Conservation (phyloP, 2,113 vertebrate genomes). For the Myotis brandtii region DNA sequence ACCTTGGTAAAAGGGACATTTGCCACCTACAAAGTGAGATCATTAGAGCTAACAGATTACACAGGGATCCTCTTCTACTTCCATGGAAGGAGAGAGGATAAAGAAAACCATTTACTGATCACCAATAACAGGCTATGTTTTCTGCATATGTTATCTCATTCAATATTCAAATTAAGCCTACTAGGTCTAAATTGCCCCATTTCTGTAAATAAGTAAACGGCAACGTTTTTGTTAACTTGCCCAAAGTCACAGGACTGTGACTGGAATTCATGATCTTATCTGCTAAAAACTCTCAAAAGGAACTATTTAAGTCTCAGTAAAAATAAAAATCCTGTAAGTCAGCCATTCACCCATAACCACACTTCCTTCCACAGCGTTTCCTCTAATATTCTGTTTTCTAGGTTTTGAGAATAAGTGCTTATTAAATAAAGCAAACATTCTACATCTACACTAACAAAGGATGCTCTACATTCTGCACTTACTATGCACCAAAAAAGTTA, state of each 20-base stretch:
- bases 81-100: not conserved
- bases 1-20: not conserved
- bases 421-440: constrained; percentile 31
- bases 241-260: not conserved
- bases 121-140: not conserved
- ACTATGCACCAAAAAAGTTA: not conserved
- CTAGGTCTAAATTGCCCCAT: not conserved
- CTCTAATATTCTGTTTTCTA: constrained; percentile 43
- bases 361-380: not conserved
- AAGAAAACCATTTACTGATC: not conserved
- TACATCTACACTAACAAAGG: not conserved
- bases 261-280: not conserved
- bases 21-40: not conserved
- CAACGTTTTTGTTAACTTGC: not conserved
- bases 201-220: constrained; percentile 46
- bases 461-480: not conserved
- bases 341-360: not conserved
- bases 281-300: constrained; percentile 21
- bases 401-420: constrained; percentile 7
- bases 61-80: not conserved
- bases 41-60: not conserved
- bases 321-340: constrained; percentile 37
- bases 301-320: not conserved
- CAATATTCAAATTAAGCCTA: not conserved
- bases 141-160: not conserved